Base-by-base conservation (phyloP, 2,797 vertebrate species). In the Neostethus bicornis region DNA sequence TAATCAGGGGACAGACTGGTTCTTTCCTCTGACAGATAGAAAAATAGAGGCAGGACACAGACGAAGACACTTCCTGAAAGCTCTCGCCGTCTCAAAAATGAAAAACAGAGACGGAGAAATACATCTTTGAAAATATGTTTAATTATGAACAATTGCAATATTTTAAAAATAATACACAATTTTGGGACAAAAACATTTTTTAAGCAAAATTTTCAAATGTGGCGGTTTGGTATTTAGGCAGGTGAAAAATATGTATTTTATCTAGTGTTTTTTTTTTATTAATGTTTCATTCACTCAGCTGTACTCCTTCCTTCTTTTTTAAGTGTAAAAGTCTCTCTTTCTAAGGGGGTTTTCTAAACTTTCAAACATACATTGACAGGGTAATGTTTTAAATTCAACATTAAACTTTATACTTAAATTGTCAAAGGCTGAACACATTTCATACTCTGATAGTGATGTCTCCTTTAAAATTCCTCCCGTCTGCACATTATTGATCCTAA, bases 1-100 rank as follows among this genome's bases (percentile, higher is more conserved):
- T 88, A 90, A 85, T 90, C 83, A 82, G 72, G 43, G 73, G 75
- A 77, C 74, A 70, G 75, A 73, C 49, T 75, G 5, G 71, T 32
- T 62, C 57, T 70, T 69, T 85, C 79, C 75, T 75, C 65, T 68
- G 80, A 78, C 70, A 75, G 78, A 80, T 66, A 72, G 77, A 71
- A 72, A 66, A 80, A 80, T 59, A 75, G 75, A 82, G 66, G 63
- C 46, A 81, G 72, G 73, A 62, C 35, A 21, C 50, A 26, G 70
- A 73, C 73, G 54, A 75, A 79, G 81, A 59, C 72, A 25, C 70
- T 79, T 85, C 81, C 75, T 83, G 65, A 70, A 46, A 78, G 76
- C 70, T 84, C 74, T 54, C 65, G 72, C 58, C 73, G 62, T 38
- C 21, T 72, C 49, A 17, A 80, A 81, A 61, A 44, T 61, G 45